These are phyloP conservation scores for Lepidonotus clava DNA, from an alignment of 2,888 invertebrate species.

Conservation along the genomic window DNA sequence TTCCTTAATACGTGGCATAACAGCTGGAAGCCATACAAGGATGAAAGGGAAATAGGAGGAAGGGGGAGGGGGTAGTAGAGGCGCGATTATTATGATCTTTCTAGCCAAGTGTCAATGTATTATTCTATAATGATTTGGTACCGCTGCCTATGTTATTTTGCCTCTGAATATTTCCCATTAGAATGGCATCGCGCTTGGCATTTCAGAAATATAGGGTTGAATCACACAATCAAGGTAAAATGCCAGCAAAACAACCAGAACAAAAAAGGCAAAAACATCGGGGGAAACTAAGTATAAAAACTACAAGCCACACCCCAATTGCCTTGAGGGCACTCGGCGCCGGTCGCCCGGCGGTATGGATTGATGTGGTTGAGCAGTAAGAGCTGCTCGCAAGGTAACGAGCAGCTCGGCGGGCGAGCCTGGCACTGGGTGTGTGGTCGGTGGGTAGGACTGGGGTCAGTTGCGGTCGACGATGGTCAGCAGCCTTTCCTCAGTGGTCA, in stretches of 20 bases:
- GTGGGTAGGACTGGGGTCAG: not conserved
- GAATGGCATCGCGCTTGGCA: not conserved
- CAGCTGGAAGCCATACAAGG: too few species aligned
- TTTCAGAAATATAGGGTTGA: conserved; percentile 28
- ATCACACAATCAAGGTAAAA: conserved; percentile 5
- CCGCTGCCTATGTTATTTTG: too few species aligned
- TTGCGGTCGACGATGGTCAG: not conserved
- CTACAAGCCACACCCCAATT: not conserved
- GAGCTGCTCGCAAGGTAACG: not conserved
- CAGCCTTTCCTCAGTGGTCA: too few species aligned
- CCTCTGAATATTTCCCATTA: too few species aligned
- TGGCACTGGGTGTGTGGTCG: not conserved
- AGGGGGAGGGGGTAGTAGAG: too few species aligned
- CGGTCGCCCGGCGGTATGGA: not conserved
- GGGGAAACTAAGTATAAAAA: not conserved
- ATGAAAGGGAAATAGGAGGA: not conserved
- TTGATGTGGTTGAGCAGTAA: not conserved
- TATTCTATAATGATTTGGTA: too few species aligned
- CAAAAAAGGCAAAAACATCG: not conserved
- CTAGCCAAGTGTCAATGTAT: too few species aligned
- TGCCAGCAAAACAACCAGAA: not conserved
- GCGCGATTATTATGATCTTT: too few species aligned
- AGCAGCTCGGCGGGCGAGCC: too few species aligned
- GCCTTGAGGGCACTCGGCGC: not conserved
- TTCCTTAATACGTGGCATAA: not conserved